Evolutionary conservation across 1,140 invertebrate species (phyloP), one percentile per base, ranked within the genome.

Genomic region (Dermatophagoides farinae): DNA sequence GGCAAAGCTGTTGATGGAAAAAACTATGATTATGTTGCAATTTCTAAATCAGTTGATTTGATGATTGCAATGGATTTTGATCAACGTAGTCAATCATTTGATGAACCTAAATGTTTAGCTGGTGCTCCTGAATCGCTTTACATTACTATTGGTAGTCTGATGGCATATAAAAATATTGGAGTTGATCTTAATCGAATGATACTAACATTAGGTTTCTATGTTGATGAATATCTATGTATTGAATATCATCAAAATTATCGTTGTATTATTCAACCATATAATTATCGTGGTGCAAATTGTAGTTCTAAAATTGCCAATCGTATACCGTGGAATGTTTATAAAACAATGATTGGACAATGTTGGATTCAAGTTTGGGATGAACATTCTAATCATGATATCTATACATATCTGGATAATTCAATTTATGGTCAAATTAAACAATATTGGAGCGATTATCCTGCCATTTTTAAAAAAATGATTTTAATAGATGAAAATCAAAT

Each of bases 61-160:
- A 64, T 74, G 40, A 74, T 75, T 69, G 67, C 75, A 11, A 75
- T 75, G 73, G 67, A 73, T 1, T 75, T 75, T 64, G 74, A 76
- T 65, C 69, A 73, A 64, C 69, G 71, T 64, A 74, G 72, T 59
- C 73, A 75, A 64, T 72, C 75, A 23, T 65, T 65, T 57, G 57
- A 61, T 47, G 65, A 69, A 12, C 14, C 14, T 1, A 39, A 25
- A 55, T 75, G 74, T 64, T 54, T 70, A 22, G 73, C 73, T 22
- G 65, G 66, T 23, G 64, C 73, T 6, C 75, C 75, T 65, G 72
- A 71, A 16, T 66, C 55, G 0, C 61, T 64, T 43, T 64, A 65
- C 31, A 43, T 52, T 23, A 62, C 64, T 5, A 46, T 25, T 6
- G 50, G 64, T 66, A 71, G 72, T 31, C 41, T 69, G 16, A 14